Percentiles rank a stretch among this genome's conserved stretches.
phyloP scores from a whole-genome alignment of 2,113 vertebrate genomes.

The Silurus glanis region DNA sequence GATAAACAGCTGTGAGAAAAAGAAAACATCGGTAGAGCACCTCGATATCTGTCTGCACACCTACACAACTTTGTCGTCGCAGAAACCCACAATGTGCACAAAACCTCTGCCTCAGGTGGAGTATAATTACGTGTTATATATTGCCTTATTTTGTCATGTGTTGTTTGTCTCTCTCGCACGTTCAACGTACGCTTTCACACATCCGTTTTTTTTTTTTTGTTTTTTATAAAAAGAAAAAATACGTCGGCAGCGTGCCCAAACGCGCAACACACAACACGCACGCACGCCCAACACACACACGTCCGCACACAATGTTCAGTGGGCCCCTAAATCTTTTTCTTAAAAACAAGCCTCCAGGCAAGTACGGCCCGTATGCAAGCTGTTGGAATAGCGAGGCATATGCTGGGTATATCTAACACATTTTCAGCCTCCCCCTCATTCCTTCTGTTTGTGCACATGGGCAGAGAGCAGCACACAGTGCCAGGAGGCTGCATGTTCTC shows the following conservation, averaged over 20 bases:
- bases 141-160: neutral
- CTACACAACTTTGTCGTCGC: neutral
- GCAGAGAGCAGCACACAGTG: slow-evolving; percentile 39
- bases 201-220: neutral
- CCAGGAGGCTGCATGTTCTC: slow-evolving; percentile 50
- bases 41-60: neutral
- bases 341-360: slow-evolving; percentile 69
- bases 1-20: neutral
- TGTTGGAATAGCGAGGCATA: slow-evolving; percentile 72
- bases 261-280: neutral
- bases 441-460: slow-evolving; percentile 60
- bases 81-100: slow-evolving; percentile 3
- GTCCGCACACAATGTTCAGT: slow-evolving; percentile 56
- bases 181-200: slow-evolving; percentile 36
- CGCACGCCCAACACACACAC: slow-evolving; percentile 31
- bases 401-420: slow-evolving; percentile 62
- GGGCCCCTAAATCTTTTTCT: slow-evolving; percentile 57
- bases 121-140: slow-evolving; percentile 35
- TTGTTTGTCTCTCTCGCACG: slow-evolving; percentile 28
- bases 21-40: neutral
- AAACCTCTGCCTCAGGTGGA: neutral
- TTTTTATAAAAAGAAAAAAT: neutral
- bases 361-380: slow-evolving; percentile 64
- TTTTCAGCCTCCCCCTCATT: slow-evolving; percentile 50
- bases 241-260: slow-evolving; percentile 24